These are phyloP conservation scores for Zelleria hepariella DNA, from an alignment of 2,888 invertebrate genomes.

Conservation along the genomic window DNA sequence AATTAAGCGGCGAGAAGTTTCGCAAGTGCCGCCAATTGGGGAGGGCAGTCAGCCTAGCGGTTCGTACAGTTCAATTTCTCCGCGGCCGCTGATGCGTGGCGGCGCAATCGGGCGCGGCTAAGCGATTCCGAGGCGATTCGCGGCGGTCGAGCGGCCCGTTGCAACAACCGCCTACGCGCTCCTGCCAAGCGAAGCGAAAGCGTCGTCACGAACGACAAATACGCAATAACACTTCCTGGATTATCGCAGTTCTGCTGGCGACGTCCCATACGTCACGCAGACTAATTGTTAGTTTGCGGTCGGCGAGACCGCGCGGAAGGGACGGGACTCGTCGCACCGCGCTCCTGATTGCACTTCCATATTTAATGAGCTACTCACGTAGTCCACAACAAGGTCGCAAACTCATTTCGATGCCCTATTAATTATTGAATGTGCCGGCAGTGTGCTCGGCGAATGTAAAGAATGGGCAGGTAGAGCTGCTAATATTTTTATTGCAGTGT, in stretches of 20 bases:
- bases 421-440: conserved; percentile 34
- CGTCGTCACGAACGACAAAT: conserved; percentile 6
- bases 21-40: conserved; percentile 46
- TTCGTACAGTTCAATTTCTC: conserved; percentile 64
- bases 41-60: conserved; percentile 47
- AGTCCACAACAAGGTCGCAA: conserved; percentile 42
- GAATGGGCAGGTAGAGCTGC: not conserved
- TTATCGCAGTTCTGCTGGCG: not conserved
- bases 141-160: conserved; percentile 36
- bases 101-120: conserved; percentile 63
- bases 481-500: conserved; percentile 22
- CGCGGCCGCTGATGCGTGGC: conserved; percentile 51
- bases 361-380: conserved; percentile 64
- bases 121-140: conserved; percentile 63
- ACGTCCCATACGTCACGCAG: not conserved
- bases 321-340: conserved; percentile 45
- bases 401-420: conserved; percentile 59
- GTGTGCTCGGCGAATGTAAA: not conserved
- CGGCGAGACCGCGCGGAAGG: conserved; percentile 28
- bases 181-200: conserved; percentile 33
- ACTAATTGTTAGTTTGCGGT: conserved; percentile 23
- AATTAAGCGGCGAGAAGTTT: conserved; percentile 57
- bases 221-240: not conserved
- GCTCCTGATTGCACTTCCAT: conserved; percentile 61
- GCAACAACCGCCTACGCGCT: conserved; percentile 40